These are phyloP conservation scores for Buceros bicornis DNA, from an alignment of 2,797 vertebrate species.

Conservation along the genomic window DNA sequence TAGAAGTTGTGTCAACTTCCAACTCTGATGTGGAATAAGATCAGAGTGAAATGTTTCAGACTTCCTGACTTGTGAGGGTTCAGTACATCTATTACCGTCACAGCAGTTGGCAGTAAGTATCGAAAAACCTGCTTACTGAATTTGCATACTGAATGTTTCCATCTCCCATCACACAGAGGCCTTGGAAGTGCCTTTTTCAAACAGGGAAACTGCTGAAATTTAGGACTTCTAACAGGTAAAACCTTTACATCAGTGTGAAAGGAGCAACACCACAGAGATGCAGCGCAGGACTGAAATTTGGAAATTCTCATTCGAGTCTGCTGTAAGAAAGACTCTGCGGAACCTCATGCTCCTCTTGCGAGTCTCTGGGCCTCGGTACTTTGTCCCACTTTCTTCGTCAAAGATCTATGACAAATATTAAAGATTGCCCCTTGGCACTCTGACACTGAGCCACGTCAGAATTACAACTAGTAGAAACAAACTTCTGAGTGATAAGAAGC, in stretches of 20 bases:
- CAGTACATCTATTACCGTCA: background rate
- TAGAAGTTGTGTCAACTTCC: background rate
- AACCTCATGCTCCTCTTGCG: background rate
- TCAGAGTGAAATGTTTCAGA: background rate
- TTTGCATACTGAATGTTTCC: background rate
- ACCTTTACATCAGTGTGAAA: accelerated
- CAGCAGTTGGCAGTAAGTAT: background rate
- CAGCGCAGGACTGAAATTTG: accelerated
- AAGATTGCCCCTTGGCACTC: background rate
- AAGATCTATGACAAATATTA: background rate
- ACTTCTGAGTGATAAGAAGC: background rate
- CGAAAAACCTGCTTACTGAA: background rate
- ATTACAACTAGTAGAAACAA: background rate
- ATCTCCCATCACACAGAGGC: background rate
- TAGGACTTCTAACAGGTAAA: background rate
- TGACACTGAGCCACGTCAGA: background rate
- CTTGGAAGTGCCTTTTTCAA: background rate
- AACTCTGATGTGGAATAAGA: background rate
- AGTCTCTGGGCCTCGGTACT: background rate
- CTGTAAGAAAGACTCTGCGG: background rate
- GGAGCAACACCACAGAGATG: background rate
- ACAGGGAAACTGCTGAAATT: background rate
- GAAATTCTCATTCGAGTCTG: background rate
- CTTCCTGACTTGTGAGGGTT: background rate
- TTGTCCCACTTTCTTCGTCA: background rate